Percentiles rank a stretch among this genome's conserved stretches.
Conservation (phyloP, 2,113 vertebrate genomes). For the Phylloscopus trochiloides region DNA sequence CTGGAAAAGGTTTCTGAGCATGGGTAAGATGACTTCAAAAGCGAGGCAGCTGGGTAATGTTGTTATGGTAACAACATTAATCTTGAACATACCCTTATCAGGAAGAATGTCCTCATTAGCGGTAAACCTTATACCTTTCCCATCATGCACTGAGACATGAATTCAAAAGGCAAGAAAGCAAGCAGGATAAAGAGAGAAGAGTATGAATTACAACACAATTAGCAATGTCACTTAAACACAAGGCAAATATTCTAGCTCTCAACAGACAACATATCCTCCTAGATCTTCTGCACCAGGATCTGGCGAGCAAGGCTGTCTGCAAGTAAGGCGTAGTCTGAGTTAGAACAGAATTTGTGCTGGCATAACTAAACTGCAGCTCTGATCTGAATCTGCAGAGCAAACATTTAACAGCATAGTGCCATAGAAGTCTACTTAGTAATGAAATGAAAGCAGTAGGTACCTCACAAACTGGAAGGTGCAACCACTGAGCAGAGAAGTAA, state of each 20-base stretch:
- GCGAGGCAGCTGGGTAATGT: slow-evolving; percentile 44
- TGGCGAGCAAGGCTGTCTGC: background rate
- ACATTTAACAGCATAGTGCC: background rate
- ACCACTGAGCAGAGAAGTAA: background rate
- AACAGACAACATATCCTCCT: background rate
- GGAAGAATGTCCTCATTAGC: slow-evolving; percentile 90
- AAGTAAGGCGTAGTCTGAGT: background rate
- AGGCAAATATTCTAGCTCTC: background rate
- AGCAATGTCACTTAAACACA: background rate
- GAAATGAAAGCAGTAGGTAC: background rate
- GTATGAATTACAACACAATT: slow-evolving; percentile 44
- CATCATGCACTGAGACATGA: slow-evolving; percentile 90
- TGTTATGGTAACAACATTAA: slow-evolving; percentile 62
- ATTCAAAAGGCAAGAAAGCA: slow-evolving; percentile 80
- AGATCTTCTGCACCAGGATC: background rate
- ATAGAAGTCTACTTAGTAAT: background rate
- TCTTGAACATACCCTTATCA: slow-evolving; percentile 87
- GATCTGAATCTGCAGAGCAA: background rate
- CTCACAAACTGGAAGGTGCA: background rate
- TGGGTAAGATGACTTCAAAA: slow-evolving; percentile 4
- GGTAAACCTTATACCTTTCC: slow-evolving; percentile 96
- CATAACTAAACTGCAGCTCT: background rate
- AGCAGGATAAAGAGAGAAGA: slow-evolving; percentile 76
- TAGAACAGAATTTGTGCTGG: background rate
- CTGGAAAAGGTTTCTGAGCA: slow-evolving; percentile 13